Conservation (phyloP, 2,113 vertebrate genomes). For the Chinchilla lanigera region DNA sequence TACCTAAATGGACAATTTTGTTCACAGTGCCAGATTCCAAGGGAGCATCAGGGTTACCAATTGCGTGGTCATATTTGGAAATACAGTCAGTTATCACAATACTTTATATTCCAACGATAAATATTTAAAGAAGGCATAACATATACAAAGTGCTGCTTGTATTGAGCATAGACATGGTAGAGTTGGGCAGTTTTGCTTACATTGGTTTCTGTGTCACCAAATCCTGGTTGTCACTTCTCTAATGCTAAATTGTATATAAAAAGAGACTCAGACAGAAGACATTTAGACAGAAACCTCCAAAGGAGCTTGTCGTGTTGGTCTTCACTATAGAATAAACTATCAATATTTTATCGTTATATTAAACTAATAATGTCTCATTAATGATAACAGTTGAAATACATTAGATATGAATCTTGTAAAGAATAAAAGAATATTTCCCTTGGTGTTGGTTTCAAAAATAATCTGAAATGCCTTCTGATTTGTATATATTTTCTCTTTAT, state of each 20-base stretch:
- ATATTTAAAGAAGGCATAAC: not conserved
- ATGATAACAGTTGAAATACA: not conserved
- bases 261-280: not conserved
- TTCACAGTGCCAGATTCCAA: not conserved
- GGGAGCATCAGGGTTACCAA: not conserved
- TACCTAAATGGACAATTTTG: not conserved
- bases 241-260: not conserved
- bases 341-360: not conserved
- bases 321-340: not conserved
- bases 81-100: not conserved
- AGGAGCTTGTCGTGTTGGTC: not conserved
- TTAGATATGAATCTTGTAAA: not conserved
- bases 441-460: not conserved
- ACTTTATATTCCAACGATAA: too few species aligned
- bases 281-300: not conserved
- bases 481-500: conserved; percentile 66
- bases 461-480: not conserved
- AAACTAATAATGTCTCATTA: not conserved
- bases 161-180: not conserved
- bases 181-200: not conserved
- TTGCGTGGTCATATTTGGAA: not conserved
- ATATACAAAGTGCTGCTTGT: not conserved
- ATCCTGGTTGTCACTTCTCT: not conserved
- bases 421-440: not conserved
- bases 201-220: not conserved